These are phyloP conservation scores for Adoxophyes honmai DNA, from an alignment of 1,140 invertebrate species.

Conservation along the genomic window DNA sequence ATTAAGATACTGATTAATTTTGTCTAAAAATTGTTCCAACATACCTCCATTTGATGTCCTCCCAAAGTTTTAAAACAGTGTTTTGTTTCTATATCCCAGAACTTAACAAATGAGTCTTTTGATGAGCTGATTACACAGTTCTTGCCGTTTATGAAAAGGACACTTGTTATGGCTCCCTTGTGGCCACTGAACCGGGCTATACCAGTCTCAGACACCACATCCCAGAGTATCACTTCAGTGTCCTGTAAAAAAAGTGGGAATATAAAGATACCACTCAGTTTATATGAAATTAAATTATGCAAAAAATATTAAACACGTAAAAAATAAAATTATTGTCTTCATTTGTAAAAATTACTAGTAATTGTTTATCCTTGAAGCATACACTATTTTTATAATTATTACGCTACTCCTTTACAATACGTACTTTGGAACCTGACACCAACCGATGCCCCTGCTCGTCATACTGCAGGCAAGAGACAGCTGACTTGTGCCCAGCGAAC, in stretches of 20 bases:
- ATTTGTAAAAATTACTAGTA: too few relatives aligned
- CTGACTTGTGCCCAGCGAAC: slow-evolving; percentile 93
- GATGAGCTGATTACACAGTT: slow-evolving; percentile 93
- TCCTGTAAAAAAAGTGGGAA: slow-evolving; percentile 81
- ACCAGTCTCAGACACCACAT: slow-evolving; percentile 94
- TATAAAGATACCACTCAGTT: too few relatives aligned
- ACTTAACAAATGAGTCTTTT: slow-evolving; percentile 97
- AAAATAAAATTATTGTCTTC: too few relatives aligned
- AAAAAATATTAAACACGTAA: too few relatives aligned
- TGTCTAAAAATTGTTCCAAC: slow-evolving; percentile 12
- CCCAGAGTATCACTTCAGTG: slow-evolving; percentile 96
- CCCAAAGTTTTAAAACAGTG: slow-evolving; percentile 97
- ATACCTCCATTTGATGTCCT: slow-evolving; percentile 86
- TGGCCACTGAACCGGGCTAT: slow-evolving; percentile 94
- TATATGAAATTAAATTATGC: too few relatives aligned
- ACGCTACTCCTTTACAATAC: too few relatives aligned
- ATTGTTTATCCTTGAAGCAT: too few relatives aligned
- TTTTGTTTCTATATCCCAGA: slow-evolving; percentile 97
- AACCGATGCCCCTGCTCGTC: slow-evolving; percentile 88
- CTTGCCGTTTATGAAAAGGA: slow-evolving; percentile 86
- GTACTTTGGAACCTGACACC: slow-evolving; percentile 91
- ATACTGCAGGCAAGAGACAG: slow-evolving; percentile 89
- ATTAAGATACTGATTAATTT: neutral
- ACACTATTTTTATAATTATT: too few relatives aligned
- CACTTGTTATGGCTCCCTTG: slow-evolving; percentile 93